A percentile compares a stretch with the other conserved stretches of the same genome.
Evolutionary conservation across 2,113 vertebrate genomes (phyloP).

Genomic region (Dolichallabes microphthalmus): DNA sequence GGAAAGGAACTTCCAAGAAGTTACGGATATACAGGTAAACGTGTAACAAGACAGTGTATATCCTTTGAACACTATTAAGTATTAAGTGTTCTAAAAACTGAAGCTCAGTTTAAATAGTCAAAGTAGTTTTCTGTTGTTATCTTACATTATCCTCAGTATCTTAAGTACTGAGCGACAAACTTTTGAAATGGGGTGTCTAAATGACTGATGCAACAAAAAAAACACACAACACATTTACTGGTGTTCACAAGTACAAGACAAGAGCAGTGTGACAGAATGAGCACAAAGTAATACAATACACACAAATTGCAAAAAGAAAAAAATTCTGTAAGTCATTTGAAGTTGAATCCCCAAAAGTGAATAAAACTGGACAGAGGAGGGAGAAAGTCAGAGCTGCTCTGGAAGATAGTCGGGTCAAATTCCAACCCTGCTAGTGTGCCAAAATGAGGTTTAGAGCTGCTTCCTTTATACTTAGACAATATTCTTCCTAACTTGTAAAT

Average conservation of each 20-base stretch:
- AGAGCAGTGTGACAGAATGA: neutral
- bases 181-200: neutral
- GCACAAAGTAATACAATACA: neutral
- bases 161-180: neutral
- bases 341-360: neutral
- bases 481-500: neutral
- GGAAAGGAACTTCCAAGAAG: conserved; percentile 13
- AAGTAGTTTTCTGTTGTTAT: neutral
- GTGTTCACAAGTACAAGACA: neutral
- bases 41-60: neutral
- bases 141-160: neutral
- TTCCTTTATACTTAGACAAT: neutral
- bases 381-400: neutral
- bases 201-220: neutral
- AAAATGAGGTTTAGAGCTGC: neutral
- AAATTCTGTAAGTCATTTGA: neutral
- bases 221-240: neutral
- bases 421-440: neutral
- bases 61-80: neutral
- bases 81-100: neutral
- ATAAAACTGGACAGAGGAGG: neutral
- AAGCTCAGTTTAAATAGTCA: neutral
- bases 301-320: neutral
- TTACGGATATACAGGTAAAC: conserved; percentile 31
- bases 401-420: neutral